phyloP scores from a whole-genome alignment of 2,113 vertebrate genomes.

The Zapornia atra region DNA sequence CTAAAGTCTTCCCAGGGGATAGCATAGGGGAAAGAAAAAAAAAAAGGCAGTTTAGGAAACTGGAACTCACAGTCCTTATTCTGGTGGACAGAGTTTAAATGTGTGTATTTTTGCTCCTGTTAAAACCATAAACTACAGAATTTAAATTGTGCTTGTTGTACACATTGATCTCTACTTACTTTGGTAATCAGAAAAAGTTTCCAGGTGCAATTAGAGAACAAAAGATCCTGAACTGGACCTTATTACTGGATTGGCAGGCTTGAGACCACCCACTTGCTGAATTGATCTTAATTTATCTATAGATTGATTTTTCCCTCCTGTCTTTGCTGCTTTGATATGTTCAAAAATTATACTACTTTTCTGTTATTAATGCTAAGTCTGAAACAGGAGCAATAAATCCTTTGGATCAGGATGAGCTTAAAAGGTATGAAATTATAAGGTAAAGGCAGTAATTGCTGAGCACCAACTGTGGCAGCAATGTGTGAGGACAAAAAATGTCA shows the following conservation, averaged over 20 bases:
- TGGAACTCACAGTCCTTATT: background rate
- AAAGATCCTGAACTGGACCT: constrained; percentile 7
- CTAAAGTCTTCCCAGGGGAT: background rate
- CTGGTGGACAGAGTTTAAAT: background rate
- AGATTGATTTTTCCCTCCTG: background rate
- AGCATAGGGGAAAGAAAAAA: background rate
- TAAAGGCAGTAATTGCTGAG: background rate
- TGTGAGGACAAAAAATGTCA: background rate
- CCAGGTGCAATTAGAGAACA: constrained; percentile 40
- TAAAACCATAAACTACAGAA: background rate
- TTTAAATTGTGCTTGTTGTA: background rate
- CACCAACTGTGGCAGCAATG: background rate
- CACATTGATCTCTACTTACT: background rate
- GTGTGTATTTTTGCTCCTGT: background rate
- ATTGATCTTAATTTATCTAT: constrained; percentile 20
- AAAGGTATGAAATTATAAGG: background rate
- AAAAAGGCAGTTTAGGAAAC: background rate
- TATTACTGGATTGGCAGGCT: background rate
- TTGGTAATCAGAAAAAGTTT: constrained; percentile 39
- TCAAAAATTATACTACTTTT: background rate
- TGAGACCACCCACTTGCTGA: background rate
- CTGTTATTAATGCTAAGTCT: background rate
- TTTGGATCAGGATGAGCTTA: background rate
- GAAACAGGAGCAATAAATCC: background rate
- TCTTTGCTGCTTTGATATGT: background rate